A percentile compares a stretch with the other conserved stretches of the same genome.
Conservation (phyloP, 2,888 invertebrate species). For the Hemaris fuciformis region DNA sequence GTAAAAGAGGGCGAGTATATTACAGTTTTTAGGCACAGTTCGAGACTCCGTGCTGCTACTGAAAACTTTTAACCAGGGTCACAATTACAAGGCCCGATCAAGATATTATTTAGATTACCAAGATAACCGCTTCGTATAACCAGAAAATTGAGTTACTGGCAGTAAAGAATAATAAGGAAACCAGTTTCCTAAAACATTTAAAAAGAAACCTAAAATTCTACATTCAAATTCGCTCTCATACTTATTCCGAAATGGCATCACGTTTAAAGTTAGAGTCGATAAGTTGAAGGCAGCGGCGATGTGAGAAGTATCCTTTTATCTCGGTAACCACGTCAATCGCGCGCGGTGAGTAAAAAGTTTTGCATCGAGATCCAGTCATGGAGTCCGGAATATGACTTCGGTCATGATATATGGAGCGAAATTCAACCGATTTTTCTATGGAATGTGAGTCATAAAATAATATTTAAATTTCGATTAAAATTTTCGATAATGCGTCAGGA, state of each 20-base stretch:
- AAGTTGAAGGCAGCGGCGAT: conserved; percentile 34
- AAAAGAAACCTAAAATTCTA: neutral
- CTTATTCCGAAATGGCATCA: conserved; percentile 13
- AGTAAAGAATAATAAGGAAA: neutral
- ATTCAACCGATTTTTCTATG: neutral
- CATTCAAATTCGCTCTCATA: conserved; percentile 1
- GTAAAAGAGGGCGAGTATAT: too few relatives aligned
- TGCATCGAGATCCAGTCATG: conserved; percentile 14
- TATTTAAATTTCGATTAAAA: too few relatives aligned
- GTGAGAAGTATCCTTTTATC: conserved; percentile 41
- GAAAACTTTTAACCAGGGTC: too few relatives aligned
- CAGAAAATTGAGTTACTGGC: too few relatives aligned
- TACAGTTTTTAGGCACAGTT: too few relatives aligned
- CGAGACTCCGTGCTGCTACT: too few relatives aligned
- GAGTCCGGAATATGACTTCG: neutral
- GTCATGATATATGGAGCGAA: neutral
- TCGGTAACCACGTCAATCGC: conserved; percentile 48
- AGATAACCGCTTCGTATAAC: too few relatives aligned
- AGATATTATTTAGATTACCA: too few relatives aligned
- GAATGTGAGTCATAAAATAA: too few relatives aligned
- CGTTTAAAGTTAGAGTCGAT: conserved; percentile 28
- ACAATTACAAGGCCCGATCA: too few relatives aligned
- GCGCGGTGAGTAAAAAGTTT: conserved; percentile 63
- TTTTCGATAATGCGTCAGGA: too few relatives aligned
- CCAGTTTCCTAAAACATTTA: neutral